These are phyloP conservation scores for Camponotus vicinus DNA, from an alignment of 1,140 invertebrate species.

Conservation along the genomic window DNA sequence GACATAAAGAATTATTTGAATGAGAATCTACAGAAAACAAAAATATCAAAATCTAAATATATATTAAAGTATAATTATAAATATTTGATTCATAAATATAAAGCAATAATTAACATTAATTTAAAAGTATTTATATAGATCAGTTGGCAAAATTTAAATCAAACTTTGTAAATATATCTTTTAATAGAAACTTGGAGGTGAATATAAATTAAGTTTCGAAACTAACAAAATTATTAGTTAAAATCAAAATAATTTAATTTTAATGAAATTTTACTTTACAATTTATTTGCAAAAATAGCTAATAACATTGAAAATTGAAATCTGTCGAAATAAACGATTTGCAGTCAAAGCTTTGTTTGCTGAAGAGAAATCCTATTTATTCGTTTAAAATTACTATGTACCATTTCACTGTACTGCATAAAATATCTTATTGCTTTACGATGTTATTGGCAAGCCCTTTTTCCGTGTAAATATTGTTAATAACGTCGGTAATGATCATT, in stretches of 20 bases:
- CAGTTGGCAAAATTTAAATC: background rate
- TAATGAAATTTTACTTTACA: background rate
- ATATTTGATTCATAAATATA: background rate
- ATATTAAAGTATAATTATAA: background rate
- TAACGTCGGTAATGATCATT: constrained; percentile 3
- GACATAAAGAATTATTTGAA: background rate
- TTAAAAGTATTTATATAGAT: background rate
- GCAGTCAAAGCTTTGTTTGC: background rate
- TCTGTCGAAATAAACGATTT: background rate
- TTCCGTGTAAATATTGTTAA: background rate
- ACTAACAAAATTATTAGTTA: background rate
- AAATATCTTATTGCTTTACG: background rate
- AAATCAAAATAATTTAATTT: background rate
- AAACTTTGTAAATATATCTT: background rate
- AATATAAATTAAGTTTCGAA: background rate
- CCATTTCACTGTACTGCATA: background rate
- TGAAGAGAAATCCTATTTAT: background rate
- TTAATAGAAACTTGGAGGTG: background rate
- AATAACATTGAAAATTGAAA: background rate
- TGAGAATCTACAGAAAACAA: background rate
- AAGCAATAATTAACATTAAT: constrained; percentile 3
- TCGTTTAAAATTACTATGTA: background rate
- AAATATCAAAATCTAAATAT: background rate
- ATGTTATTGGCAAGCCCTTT: background rate
- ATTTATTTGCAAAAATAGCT: background rate